phyloP scores from a whole-genome alignment of 2,888 invertebrate species.

The Poecilobothrus nobilitatus region DNA sequence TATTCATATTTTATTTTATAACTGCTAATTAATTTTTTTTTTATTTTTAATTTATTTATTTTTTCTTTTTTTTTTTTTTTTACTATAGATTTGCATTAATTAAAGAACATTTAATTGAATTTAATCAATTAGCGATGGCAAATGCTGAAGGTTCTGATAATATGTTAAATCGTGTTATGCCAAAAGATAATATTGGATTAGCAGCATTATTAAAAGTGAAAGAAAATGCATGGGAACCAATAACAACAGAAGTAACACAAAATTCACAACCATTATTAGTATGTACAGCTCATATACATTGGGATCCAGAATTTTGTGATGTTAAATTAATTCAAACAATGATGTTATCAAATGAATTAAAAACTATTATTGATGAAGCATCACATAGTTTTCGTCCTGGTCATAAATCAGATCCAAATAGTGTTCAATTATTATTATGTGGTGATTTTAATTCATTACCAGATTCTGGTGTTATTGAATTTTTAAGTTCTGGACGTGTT shows the following conservation, averaged over 20 bases:
- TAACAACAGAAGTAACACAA: slow-evolving; percentile 66
- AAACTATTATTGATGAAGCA: slow-evolving; percentile 78
- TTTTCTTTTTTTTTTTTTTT: neutral
- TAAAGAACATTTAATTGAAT: slow-evolving; percentile 94
- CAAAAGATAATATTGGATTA: slow-evolving; percentile 96
- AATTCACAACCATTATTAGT: slow-evolving; percentile 82
- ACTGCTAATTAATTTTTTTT: neutral
- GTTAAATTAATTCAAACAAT: slow-evolving; percentile 98
- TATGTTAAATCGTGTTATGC: slow-evolving; percentile 98
- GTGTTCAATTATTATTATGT: slow-evolving; percentile 87
- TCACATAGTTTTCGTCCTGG: slow-evolving; percentile 68
- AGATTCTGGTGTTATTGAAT: slow-evolving; percentile 96
- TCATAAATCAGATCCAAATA: slow-evolving; percentile 62
- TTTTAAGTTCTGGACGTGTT: slow-evolving; percentile 82
- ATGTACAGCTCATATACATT: slow-evolving; percentile 98
- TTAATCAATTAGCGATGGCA: slow-evolving; percentile 97
- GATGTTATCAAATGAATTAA: slow-evolving; percentile 94
- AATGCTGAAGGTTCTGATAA: slow-evolving; percentile 97
- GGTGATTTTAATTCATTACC: slow-evolving; percentile 98
- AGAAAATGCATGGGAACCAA: slow-evolving; percentile 86
- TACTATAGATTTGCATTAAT: slow-evolving; percentile 70
- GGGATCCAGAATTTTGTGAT: slow-evolving; percentile 99
- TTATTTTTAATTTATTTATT: neutral
- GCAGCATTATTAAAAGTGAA: slow-evolving; percentile 92
- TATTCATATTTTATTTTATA: too few relatives aligned